Percentiles rank a stretch among this genome's conserved stretches.
phyloP scores from a whole-genome alignment of 2,113 vertebrate genomes.

The Elgaria multicarinata region DNA sequence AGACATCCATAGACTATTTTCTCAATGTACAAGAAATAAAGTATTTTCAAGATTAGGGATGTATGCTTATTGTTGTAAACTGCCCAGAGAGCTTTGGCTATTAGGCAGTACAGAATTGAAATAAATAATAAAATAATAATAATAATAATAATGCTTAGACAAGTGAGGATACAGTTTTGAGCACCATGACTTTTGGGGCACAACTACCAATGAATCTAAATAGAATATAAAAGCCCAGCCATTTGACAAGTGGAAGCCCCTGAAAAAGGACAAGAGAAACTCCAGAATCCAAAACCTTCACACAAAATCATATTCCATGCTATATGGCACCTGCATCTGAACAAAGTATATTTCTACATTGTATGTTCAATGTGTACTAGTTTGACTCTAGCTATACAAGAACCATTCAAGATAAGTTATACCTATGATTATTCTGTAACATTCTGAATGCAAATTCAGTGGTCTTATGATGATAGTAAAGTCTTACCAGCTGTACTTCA shows the following conservation, averaged over 20 bases:
- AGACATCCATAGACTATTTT: too few relatives aligned
- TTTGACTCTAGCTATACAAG: neutral
- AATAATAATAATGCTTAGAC: neutral
- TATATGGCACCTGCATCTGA: neutral
- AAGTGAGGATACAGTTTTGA: neutral
- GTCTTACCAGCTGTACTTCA: conserved; percentile 96
- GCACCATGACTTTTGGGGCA: neutral
- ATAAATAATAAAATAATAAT: too few relatives aligned
- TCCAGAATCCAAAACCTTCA: neutral
- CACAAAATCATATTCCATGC: neutral
- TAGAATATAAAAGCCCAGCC: neutral
- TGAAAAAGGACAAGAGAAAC: neutral
- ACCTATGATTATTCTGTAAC: neutral
- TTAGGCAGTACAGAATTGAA: too few relatives aligned
- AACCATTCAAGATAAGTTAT: neutral
- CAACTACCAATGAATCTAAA: neutral
- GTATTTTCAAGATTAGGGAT: neutral
- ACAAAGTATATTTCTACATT: neutral
- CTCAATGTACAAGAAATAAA: neutral
- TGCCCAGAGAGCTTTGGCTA: too few relatives aligned
- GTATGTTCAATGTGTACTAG: neutral
- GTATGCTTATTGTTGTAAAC: too few relatives aligned
- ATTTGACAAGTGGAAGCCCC: neutral
- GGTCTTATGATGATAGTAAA: neutral
- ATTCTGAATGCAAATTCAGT: neutral